Conservation (phyloP, 2,888 invertebrate genomes). For the Thera britannica region DNA sequence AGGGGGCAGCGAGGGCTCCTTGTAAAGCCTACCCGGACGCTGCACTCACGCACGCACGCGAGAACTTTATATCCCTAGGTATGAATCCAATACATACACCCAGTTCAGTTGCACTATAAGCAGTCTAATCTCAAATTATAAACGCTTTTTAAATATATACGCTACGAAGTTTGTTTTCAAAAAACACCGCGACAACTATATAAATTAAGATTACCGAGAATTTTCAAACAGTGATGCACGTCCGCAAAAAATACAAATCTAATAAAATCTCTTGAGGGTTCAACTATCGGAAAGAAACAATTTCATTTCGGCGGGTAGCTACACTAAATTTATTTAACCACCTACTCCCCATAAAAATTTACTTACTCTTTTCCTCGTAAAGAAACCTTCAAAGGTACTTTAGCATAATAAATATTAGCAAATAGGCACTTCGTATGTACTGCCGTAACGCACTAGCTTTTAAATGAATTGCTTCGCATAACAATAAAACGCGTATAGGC, state of each 20-base stretch:
- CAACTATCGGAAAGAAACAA: constrained; percentile 36
- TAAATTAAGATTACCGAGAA: constrained; percentile 63
- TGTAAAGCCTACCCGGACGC: constrained; percentile 67
- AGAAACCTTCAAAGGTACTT: constrained; percentile 59
- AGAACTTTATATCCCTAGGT: constrained; percentile 65
- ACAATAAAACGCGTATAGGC: constrained; percentile 82
- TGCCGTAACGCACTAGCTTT: constrained; percentile 79
- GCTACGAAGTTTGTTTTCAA: constrained; percentile 45
- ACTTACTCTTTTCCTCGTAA: constrained; percentile 60
- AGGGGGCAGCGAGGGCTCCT: constrained; percentile 52
- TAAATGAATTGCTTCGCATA: constrained; percentile 84
- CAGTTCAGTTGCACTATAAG: constrained; percentile 62
- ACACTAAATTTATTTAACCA: constrained; percentile 40
- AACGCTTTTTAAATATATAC: constrained; percentile 38
- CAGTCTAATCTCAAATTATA: constrained; percentile 47
- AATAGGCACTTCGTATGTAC: constrained; percentile 79
- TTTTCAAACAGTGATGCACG: constrained; percentile 57
- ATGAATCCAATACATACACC: constrained; percentile 68
- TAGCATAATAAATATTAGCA: constrained; percentile 77
- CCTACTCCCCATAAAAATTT: constrained; percentile 57
- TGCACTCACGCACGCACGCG: constrained; percentile 68
- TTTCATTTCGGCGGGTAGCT: constrained; percentile 20
- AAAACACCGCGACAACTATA: constrained; percentile 47
- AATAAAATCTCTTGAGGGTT: constrained; percentile 46
- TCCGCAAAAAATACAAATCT: constrained; percentile 49